Evolutionary conservation across 2,113 vertebrate genomes (phyloP).

Genomic region (Struthidea cinerea): DNA sequence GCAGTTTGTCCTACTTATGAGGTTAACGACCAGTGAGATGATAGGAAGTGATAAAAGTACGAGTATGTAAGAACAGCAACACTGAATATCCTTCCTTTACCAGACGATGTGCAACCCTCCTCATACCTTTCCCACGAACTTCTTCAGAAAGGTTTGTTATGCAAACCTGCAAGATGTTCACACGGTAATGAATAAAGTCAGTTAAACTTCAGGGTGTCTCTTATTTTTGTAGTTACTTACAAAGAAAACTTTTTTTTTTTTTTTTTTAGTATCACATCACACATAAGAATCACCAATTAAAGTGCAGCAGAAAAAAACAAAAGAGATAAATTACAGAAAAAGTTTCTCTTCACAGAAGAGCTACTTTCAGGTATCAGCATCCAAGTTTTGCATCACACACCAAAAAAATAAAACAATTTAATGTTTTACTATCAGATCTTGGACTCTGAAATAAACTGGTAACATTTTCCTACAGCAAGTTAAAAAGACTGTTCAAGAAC

Average conservation of each 20-base stretch:
- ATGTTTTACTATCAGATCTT: not conserved
- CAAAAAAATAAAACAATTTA: not conserved
- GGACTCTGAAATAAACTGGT: not conserved
- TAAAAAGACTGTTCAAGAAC: not conserved
- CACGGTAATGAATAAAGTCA: constrained; percentile 48
- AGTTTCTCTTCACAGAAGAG: not conserved
- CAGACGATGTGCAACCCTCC: not conserved
- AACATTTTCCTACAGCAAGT: not conserved
- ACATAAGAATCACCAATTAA: not conserved
- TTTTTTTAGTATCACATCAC: not conserved
- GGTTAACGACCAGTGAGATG: constrained; percentile 67
- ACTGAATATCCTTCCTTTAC: constrained; percentile 59
- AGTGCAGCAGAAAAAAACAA: not conserved
- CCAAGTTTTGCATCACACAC: not conserved
- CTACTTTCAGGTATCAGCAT: not conserved
- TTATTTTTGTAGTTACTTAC: constrained; percentile 22
- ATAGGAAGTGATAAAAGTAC: constrained; percentile 68
- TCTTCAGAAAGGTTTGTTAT: constrained; percentile 37
- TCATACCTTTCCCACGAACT: constrained; percentile 5
- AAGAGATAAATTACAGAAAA: not conserved
- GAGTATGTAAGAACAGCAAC: constrained; percentile 38
- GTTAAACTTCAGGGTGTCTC: constrained; percentile 18
- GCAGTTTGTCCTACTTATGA: constrained; percentile 69
- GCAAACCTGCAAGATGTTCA: constrained; percentile 60
- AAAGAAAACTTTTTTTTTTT: not conserved